Evolutionary conservation across 2,113 vertebrate species (phyloP).

Genomic region (Cairina moschata): DNA sequence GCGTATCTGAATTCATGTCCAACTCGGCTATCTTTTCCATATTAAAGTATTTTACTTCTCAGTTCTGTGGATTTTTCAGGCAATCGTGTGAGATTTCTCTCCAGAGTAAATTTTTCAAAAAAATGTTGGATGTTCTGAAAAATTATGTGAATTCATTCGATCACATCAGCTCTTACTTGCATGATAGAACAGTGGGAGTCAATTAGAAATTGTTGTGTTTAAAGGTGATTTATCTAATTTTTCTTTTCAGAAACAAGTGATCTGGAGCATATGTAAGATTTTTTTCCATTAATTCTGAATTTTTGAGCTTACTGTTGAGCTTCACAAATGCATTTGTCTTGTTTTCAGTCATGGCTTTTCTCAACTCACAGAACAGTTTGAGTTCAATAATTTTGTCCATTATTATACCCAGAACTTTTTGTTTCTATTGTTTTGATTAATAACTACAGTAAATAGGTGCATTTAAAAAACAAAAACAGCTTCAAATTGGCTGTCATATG

Average conservation of each 20-base stretch:
- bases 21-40: not conserved
- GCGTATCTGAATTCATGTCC: not conserved
- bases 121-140: not conserved
- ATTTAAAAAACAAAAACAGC: not conserved
- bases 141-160: not conserved
- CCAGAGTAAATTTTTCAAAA: not conserved
- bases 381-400: not conserved
- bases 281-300: not conserved
- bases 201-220: not conserved
- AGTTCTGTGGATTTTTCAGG: not conserved
- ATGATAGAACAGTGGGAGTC: not conserved
- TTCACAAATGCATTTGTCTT: not conserved
- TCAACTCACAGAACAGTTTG: not conserved
- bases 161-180: not conserved
- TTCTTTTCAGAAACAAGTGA: not conserved
- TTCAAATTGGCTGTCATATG: not conserved
- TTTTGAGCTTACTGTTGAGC: not conserved
- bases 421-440: not conserved
- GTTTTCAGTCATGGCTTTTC: not conserved
- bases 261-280: conserved; percentile 22
- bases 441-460: not conserved
- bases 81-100: not conserved
- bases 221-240: not conserved
- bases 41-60: not conserved
- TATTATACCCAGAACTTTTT: not conserved